Evolutionary conservation across 2,888 invertebrate species (phyloP), one percentile per base, ranked within the genome.

Genomic region (Cristatella mucedo): DNA sequence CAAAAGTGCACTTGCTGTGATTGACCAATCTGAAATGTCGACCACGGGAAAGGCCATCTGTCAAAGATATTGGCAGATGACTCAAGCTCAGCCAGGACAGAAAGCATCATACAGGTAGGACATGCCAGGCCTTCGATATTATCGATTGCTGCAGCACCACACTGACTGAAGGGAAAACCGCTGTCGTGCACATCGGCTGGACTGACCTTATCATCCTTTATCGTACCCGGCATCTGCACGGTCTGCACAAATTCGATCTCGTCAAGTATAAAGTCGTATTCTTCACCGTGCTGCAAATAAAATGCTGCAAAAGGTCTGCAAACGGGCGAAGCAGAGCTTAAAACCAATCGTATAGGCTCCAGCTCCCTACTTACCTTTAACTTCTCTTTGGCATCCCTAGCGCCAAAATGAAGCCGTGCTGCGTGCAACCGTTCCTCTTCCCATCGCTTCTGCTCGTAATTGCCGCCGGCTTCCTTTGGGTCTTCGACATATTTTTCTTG

Each of bases 221-320:
- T 55, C 2, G 62, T 57, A 15, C 72, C 72, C 2, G 70, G 67
- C 61, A 71, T 66, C 45, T 66, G 65, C 20, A 71, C 50, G 1
- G 70, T 64, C 51, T 95, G 87, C 46, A 97, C 83, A 63, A 97
- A 99, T 59, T 95, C 89, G 55, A 99, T 91, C 67, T 93, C 85
- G 61, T 93, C 91, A 49, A 97, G 67, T 22, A 95, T 68, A 21
- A 91, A 71, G 46, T 95, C 91, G 69, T 95, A 95, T 50, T 91
- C 83, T 45, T 72, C 67, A 56, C 63, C 53, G 44, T 59, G 53
- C 21, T 9, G 22, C 7, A 3, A n/a, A n/a, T n/a, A n/a, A n/a
- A n/a, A n/a, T n/a, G n/a, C n/a, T n/a, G n/a, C n/a, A n/a, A n/a
- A n/a, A n/a, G n/a, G n/a, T n/a, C n/a, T n/a, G n/a, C n/a, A n/a